Evolutionary conservation across 2,113 vertebrate species (phyloP).

Genomic region (Cololabis saira): DNA sequence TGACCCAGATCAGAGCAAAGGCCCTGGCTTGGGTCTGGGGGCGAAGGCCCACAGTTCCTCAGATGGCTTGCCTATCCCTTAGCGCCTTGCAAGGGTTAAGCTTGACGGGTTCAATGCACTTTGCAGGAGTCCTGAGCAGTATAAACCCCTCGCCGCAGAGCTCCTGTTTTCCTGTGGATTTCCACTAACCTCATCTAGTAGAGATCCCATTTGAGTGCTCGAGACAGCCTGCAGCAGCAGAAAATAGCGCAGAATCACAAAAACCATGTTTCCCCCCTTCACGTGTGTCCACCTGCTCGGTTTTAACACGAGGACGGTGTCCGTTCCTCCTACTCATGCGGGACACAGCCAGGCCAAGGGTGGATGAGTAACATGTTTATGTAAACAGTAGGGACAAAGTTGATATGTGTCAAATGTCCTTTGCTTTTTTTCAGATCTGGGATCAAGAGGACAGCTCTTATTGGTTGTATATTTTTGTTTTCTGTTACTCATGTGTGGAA

Average conservation of each 20-base stretch:
- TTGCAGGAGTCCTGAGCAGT: slow-evolving; percentile 59
- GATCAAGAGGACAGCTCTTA: slow-evolving; percentile 22
- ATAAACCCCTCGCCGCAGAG: slow-evolving; percentile 42
- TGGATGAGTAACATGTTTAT: slow-evolving; percentile 47
- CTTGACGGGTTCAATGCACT: slow-evolving; percentile 78
- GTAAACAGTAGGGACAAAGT: slow-evolving; percentile 69
- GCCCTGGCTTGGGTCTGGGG: too few relatives aligned
- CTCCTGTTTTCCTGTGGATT: slow-evolving; percentile 41
- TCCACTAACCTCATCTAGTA: slow-evolving; percentile 75
- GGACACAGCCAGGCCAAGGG: slow-evolving; percentile 19
- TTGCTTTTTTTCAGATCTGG: slow-evolving; percentile 18
- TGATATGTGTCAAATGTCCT: slow-evolving; percentile 51
- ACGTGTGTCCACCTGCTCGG: slow-evolving; percentile 42
- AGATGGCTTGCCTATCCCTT: too few relatives aligned
- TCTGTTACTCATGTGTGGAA: slow-evolving; percentile 20
- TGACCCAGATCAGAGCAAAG: too few relatives aligned
- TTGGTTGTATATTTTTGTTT: slow-evolving; percentile 18
- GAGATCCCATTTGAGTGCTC: slow-evolving; percentile 60
- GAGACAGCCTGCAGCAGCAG: slow-evolving; percentile 58
- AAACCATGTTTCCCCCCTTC: slow-evolving; percentile 66
- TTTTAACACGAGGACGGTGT: slow-evolving; percentile 28
- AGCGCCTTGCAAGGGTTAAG: neutral
- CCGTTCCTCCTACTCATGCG: slow-evolving; percentile 34
- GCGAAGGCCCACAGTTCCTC: too few relatives aligned
- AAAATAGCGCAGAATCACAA: slow-evolving; percentile 59